Conservation (phyloP, 2,113 vertebrate genomes). For the Tringa solitaria region DNA sequence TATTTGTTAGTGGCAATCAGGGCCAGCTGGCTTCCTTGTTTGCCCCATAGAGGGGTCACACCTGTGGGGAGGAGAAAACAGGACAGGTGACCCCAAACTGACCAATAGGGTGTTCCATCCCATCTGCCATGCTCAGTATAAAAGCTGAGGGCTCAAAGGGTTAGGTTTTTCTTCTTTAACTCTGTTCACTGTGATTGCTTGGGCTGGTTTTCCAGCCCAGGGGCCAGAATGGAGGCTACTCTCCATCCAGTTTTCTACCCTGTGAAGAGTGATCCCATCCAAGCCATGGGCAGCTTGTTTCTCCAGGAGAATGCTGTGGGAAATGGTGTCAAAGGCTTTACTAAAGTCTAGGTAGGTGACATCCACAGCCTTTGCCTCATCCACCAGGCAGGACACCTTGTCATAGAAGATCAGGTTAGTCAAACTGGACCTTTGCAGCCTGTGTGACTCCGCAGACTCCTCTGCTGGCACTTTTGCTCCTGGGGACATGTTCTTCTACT, state of each 20-base stretch:
- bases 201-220: too few relatives aligned
- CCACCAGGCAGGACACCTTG: not conserved
- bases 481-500: not conserved
- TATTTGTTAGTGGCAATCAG: not conserved
- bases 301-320: not conserved
- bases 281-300: not conserved
- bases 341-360: not conserved
- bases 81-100: not conserved
- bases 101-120: not conserved
- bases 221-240: too few relatives aligned
- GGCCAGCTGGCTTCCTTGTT: not conserved
- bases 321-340: not conserved
- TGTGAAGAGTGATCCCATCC: not conserved
- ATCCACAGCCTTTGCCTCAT: not conserved
- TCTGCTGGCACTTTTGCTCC: not conserved
- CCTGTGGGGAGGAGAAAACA: not conserved
- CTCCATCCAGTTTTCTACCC: not conserved
- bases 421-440: not conserved
- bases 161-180: not conserved
- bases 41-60: not conserved
- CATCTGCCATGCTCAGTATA: not conserved
- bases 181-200: too few relatives aligned
- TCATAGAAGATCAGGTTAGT: not conserved
- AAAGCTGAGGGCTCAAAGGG: not conserved
- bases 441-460: not conserved